Base-by-base conservation (phyloP, 1,140 invertebrate species). In the Drosophila takahashii region DNA sequence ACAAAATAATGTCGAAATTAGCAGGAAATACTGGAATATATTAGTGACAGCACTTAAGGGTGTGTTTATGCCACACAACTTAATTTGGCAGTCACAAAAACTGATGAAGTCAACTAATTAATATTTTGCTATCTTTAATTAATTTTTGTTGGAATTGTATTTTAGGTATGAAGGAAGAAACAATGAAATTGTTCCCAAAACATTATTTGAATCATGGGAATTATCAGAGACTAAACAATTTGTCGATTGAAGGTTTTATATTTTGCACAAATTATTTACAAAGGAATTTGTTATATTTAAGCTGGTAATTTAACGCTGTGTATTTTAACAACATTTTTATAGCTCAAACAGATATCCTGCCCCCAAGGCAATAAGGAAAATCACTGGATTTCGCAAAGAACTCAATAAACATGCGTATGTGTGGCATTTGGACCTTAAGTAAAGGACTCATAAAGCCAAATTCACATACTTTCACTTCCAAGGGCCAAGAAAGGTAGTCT, bases 401-500 rank as follows among this genome's bases (percentile, higher is more conserved):
- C 22, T 16, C 6, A 16, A 64, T 66, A 64, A 62, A 41, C 16
- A 18, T 26, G 26, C 27, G 54, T 41, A 22, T 47, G 41, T 32
- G 58, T 66, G 26, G 6, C 15, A 39, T 2, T 53, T 15, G 27
- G 37, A 16, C 58, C 22, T 50, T 48, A 58, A 37, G 60, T 57
- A 71, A 61, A 80, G 54, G 56, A 13, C 41, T 7, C 13, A 53
- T 61, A 60, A 78, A 71, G 54, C 59, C 64, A 65, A 56, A 37
- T 56, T 27, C 26, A 48, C 18, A 26, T 29, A 34, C n/a, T n/a
- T 0, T 22, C 4, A 22, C 18, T 9, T 59, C 16, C n/a, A 53
- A 18, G 29, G 26, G 22, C 29, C 3, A 22, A 2, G 22, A 41
- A 47, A 57, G 36, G 36, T 71, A 9, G 48, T 39, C 48, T 36